Conservation (phyloP, 2,888 invertebrate species). For the Spisula solida region DNA sequence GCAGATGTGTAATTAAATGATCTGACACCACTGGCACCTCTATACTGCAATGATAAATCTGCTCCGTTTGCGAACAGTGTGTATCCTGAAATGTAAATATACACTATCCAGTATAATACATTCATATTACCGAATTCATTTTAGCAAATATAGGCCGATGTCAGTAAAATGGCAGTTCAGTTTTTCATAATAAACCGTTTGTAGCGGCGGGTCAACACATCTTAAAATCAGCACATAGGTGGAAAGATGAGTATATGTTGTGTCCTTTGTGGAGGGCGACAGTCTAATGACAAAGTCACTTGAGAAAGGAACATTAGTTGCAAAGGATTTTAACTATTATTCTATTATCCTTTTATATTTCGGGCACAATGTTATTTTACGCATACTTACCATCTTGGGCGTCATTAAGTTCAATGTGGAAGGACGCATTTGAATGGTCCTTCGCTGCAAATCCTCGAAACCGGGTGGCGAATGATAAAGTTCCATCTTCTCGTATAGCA, state of each 20-base stretch:
- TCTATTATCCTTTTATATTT: too few relatives aligned
- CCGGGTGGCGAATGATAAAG: constrained; percentile 15
- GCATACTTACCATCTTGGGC: constrained; percentile 22
- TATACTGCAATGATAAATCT: constrained; percentile 18
- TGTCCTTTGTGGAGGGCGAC: too few relatives aligned
- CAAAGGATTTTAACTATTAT: not conserved
- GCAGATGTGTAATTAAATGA: not conserved
- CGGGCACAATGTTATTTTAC: not conserved
- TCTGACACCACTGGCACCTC: not conserved
- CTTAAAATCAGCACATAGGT: too few relatives aligned
- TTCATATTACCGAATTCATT: not conserved
- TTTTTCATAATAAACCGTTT: too few relatives aligned
- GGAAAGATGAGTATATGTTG: too few relatives aligned
- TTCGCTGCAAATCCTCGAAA: constrained; percentile 40
- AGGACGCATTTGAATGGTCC: constrained; percentile 10
- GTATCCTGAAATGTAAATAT: constrained; percentile 7
- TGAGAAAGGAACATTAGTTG: not conserved
- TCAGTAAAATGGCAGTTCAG: not conserved
- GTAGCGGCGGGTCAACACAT: too few relatives aligned
- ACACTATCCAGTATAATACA: too few relatives aligned
- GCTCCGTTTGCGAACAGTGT: constrained; percentile 21
- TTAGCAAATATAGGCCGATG: too few relatives aligned
- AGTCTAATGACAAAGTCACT: too few relatives aligned
- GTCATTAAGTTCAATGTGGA: constrained; percentile 40
- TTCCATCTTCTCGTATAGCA: constrained; percentile 25